Evolutionary conservation across 2,888 invertebrate species (phyloP), one percentile per base, ranked within the genome.

Genomic region (Furcula furcula): DNA sequence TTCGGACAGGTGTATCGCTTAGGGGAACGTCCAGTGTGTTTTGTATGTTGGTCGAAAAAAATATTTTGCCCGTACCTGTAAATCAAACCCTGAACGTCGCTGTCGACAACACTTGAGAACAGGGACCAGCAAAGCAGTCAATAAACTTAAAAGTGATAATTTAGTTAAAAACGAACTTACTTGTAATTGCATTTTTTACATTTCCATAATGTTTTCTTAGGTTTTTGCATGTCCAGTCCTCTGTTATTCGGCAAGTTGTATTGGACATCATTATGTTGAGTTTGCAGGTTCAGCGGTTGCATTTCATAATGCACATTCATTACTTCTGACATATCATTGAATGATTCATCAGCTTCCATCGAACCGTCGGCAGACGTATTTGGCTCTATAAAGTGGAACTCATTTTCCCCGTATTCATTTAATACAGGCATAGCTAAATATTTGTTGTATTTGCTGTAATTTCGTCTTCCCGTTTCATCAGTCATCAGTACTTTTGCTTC

Each of bases 371-470:
- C 44, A 2, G 72, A 55, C 10, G 78, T 68, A 33, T 75, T 82
- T 34, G 76, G 69, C 40, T 87, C 86, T 28, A 88, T 60, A 40
- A 86, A 87, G 43, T 80, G 83, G 51, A 87, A 86, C 46, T 83
- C 77, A 46, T 75, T 86, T 79, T 91, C 74, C 54, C 91, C 74
- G 72, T 89, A 66, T 81, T 91, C 83, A 87, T 91, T 84, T 84
- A 94, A 41, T 37, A 82, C 50, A 88, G 81, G 91, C 47, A 95
- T 94, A 12, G 88, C 87, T 55, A 96, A 91, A 75, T 95, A 97
- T 81, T 95, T 95, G 73, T 97, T 96, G 79, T 97, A 97, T 88
- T 97, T 97, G 66, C 96, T 95, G 75, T 97, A 97, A 81, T 97
- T 97, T 52, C 97, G 91, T 46, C 96, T 90, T 5, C 97, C 97